Conservation (phyloP, 2,797 vertebrate genomes). For the Cuniculus paca region DNA sequence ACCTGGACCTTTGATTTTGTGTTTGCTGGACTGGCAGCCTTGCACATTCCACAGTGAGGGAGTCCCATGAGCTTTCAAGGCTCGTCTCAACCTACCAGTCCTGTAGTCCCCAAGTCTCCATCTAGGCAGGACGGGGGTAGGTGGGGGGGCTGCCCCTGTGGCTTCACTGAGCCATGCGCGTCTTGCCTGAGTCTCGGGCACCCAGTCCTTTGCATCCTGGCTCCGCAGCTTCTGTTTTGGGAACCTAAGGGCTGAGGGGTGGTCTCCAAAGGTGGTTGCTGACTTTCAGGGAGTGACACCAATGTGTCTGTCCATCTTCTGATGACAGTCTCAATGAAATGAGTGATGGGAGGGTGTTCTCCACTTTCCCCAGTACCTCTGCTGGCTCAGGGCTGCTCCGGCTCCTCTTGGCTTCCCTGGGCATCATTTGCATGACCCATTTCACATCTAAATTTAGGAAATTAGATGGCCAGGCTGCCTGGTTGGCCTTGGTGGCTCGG, state of each 20-base stretch:
- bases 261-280: neutral
- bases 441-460: constrained; percentile 68
- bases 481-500: rapidly evolving
- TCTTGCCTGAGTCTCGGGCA: constrained; percentile 81
- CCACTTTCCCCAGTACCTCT: neutral
- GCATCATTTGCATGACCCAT: constrained; percentile 55
- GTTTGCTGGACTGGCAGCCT: neutral
- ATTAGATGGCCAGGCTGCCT: neutral
- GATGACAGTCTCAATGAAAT: too few species aligned
- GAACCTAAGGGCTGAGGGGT: neutral
- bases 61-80: neutral
- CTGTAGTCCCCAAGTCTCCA: constrained; percentile 72
- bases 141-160: constrained; percentile 83
- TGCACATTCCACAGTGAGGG: neutral
- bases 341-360: neutral
- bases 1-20: neutral
- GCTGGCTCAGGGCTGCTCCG: constrained; percentile 49
- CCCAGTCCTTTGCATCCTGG: constrained; percentile 45
- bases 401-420: constrained; percentile 52
- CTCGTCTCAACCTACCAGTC: constrained; percentile 58
- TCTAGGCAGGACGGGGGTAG: constrained; percentile 80
- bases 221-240: neutral
- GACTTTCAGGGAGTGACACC: neutral
- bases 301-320: neutral
- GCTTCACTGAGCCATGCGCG: constrained; percentile 77